Conservation (phyloP, 2,797 vertebrate genomes). For the Fratercula arctica region DNA sequence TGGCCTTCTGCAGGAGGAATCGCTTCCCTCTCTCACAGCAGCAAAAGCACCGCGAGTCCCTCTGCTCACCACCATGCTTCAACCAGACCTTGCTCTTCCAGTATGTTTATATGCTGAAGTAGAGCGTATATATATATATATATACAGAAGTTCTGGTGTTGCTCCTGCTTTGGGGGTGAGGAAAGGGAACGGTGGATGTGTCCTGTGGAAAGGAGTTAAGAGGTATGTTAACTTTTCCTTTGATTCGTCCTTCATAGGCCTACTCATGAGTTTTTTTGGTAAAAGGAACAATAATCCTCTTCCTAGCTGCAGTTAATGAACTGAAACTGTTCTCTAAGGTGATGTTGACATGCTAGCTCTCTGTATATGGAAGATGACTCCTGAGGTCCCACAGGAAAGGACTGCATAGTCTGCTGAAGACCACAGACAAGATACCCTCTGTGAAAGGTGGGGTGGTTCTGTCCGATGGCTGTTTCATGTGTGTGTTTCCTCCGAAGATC, state of each 20-base stretch:
- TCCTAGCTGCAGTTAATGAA: background rate
- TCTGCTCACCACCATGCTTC: rapidly evolving
- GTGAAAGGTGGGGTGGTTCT: background rate
- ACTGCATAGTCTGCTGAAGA: background rate
- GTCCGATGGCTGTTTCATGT: rapidly evolving
- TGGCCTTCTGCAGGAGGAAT: background rate
- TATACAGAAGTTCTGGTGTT: background rate
- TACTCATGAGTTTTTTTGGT: rapidly evolving
- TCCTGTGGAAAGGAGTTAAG: background rate
- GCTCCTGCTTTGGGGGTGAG: background rate
- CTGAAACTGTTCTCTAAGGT: background rate
- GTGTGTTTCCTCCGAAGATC: background rate
- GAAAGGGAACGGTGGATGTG: background rate
- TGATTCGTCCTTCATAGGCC: background rate
- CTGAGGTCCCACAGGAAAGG: background rate
- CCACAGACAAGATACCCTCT: background rate
- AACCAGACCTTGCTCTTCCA: background rate
- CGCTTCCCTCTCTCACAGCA: background rate
- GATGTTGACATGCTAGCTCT: background rate
- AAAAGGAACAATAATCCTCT: background rate
- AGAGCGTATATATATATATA: too few species aligned
- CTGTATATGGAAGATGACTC: background rate
- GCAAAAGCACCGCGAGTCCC: rapidly evolving
- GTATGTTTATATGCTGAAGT: background rate
- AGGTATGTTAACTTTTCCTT: background rate